Evolutionary conservation across 2,888 invertebrate species (phyloP).

Genomic region (Chloroclysta siterata): DNA sequence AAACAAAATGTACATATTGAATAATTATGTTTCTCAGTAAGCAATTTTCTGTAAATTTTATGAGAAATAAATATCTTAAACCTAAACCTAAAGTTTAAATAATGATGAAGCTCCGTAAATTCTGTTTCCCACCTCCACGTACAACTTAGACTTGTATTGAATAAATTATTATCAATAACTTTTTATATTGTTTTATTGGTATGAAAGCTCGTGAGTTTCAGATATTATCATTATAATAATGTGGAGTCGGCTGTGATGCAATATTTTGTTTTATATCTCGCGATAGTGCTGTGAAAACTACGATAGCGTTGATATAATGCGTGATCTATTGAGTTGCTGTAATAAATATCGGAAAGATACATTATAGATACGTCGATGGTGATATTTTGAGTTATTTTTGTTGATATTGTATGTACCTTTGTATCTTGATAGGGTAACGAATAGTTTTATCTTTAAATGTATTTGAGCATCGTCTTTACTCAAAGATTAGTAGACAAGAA

Average conservation of each 20-base stretch:
- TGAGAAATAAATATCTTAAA: no score
- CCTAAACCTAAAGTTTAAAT: no score
- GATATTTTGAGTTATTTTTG: slow-evolving; percentile 35
- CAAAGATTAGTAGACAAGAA: no score
- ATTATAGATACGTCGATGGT: slow-evolving; percentile 41
- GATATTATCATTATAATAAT: slow-evolving; percentile 62
- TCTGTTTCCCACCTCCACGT: slow-evolving; percentile 34
- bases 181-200: slow-evolving; percentile 82
- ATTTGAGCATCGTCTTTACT: background rate
- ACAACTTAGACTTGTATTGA: slow-evolving; percentile 54
- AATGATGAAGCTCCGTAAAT: no score
- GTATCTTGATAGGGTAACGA: slow-evolving; percentile 16
- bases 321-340: slow-evolving; percentile 37
- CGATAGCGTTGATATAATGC: slow-evolving; percentile 32
- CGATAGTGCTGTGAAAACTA: slow-evolving; percentile 40
- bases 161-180: slow-evolving; percentile 79
- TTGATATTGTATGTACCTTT: slow-evolving; percentile 17
- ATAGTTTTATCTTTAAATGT: background rate
- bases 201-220: slow-evolving; percentile 70
- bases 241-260: slow-evolving; percentile 59
- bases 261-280: slow-evolving; percentile 51
- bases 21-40: no score
- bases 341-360: slow-evolving; percentile 42
- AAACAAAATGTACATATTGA: no score
- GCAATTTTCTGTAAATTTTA: no score